phyloP scores from a whole-genome alignment of 2,888 invertebrate genomes.

The Pantelozetes paolii region DNA sequence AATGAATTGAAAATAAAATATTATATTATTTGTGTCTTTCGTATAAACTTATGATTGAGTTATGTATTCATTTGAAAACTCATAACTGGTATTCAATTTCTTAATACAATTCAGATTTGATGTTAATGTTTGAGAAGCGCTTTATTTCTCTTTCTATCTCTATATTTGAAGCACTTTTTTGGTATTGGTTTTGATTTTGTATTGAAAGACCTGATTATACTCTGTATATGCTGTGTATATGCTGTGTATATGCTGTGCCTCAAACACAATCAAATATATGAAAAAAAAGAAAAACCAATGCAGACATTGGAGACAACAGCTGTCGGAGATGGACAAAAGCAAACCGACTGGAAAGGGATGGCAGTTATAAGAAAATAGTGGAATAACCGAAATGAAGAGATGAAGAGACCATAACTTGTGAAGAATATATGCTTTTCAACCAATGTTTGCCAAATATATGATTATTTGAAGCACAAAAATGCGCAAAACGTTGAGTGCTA shows the following conservation, averaged over 20 bases:
- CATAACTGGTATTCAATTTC: conserved; percentile 24
- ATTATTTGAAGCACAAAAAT: neutral
- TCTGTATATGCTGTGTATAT: too few relatives aligned
- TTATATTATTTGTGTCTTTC: neutral
- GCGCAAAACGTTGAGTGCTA: neutral
- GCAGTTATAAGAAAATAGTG: conserved; percentile 15
- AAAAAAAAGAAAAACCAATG: conserved; percentile 31
- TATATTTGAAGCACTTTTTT: conserved; percentile 9
- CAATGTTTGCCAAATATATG: conserved; percentile 21
- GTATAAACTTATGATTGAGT: conserved; percentile 6
- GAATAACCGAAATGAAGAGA: conserved; percentile 1
- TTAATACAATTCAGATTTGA: conserved; percentile 31
- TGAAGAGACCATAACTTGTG: neutral
- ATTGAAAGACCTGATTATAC: conserved; percentile 35
- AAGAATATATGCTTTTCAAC: conserved; percentile 1
- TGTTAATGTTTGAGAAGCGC: conserved; percentile 19
- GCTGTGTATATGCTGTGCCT: conserved; percentile 24
- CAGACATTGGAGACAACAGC: conserved; percentile 31
- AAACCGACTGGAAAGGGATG: conserved; percentile 15
- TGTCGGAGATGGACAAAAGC: conserved; percentile 31
- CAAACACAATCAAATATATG: conserved; percentile 26
- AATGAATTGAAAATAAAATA: conserved; percentile 16
- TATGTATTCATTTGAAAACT: conserved; percentile 33
- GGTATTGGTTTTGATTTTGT: conserved; percentile 28
- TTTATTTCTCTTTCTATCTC: neutral